Conservation (phyloP, 2,888 invertebrate species). For the Eupithecia centaureata region DNA sequence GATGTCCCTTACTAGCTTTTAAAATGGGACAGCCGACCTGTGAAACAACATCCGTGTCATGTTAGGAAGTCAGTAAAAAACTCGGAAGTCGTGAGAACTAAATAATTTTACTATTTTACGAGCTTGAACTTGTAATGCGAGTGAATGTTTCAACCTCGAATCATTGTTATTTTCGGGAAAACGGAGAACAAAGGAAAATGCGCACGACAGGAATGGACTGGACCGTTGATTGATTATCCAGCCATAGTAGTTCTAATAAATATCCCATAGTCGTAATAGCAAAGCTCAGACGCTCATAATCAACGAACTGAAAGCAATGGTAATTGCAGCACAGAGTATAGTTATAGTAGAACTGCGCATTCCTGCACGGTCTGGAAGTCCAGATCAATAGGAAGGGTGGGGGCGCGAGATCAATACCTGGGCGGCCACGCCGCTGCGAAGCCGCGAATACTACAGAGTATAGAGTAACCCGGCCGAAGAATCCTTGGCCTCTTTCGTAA, state of each 20-base stretch:
- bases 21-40: too few species aligned
- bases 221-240: not conserved
- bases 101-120: conserved; percentile 6
- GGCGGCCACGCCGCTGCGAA: conserved; percentile 38
- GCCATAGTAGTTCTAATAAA: not conserved
- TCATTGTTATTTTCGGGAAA: not conserved
- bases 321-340: not conserved
- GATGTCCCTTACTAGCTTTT: too few species aligned
- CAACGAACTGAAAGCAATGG: not conserved
- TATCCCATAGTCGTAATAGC: not conserved
- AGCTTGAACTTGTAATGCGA: conserved; percentile 2
- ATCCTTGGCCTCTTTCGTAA: conserved; percentile 70
- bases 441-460: conserved; percentile 8
- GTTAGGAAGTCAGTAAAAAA: conserved; percentile 41
- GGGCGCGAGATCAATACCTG: conserved; percentile 64
- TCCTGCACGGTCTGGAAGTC: conserved; percentile 34
- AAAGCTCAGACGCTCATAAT: not conserved
- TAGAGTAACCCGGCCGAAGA: conserved; percentile 52
- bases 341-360: conserved; percentile 19
- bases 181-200: conserved; percentile 1
- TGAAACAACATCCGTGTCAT: conserved; percentile 41
- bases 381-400: conserved; percentile 49
- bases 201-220: not conserved
- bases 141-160: not conserved
- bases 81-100: conserved; percentile 19